Percentiles rank a stretch among this genome's conserved stretches.
Evolutionary conservation across 2,797 vertebrate genomes (phyloP).

Genomic region (Mareca penelope): DNA sequence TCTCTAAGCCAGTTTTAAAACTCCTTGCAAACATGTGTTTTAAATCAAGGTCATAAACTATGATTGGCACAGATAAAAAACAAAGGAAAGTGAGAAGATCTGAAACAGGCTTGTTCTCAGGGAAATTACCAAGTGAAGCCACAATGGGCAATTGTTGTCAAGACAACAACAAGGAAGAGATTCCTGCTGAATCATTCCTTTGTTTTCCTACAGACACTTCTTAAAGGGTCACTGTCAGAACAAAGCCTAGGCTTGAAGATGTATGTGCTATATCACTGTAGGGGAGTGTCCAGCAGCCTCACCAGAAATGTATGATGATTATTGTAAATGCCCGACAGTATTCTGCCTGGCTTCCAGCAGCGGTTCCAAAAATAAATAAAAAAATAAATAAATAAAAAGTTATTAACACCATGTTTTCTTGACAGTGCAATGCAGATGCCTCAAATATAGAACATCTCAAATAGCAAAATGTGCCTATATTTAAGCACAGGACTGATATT

Average conservation of each 20-base stretch:
- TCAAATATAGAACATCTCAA: background rate
- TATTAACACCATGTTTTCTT: background rate
- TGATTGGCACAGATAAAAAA: background rate
- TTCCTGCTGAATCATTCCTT: background rate
- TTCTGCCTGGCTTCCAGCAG: background rate
- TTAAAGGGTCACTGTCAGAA: background rate
- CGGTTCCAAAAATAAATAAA: background rate
- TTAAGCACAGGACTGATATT: background rate
- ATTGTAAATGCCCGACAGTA: background rate
- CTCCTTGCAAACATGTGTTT: background rate
- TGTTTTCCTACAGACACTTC: background rate
- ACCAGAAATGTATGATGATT: accelerated
- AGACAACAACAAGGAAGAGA: background rate
- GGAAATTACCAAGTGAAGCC: background rate
- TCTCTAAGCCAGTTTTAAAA: background rate
- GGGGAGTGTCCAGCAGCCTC: background rate
- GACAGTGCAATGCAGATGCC: background rate
- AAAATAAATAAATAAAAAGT: no score
- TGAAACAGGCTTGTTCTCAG: background rate
- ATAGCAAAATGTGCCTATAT: background rate
- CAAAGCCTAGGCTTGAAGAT: background rate
- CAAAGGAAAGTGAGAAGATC: background rate
- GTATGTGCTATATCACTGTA: accelerated
- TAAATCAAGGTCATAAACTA: background rate
- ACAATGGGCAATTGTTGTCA: background rate